Percentiles rank a stretch among this genome's conserved stretches.
phyloP scores from a whole-genome alignment of 92 coral and sea anemone species.

The Bergia puertoricense region DNA sequence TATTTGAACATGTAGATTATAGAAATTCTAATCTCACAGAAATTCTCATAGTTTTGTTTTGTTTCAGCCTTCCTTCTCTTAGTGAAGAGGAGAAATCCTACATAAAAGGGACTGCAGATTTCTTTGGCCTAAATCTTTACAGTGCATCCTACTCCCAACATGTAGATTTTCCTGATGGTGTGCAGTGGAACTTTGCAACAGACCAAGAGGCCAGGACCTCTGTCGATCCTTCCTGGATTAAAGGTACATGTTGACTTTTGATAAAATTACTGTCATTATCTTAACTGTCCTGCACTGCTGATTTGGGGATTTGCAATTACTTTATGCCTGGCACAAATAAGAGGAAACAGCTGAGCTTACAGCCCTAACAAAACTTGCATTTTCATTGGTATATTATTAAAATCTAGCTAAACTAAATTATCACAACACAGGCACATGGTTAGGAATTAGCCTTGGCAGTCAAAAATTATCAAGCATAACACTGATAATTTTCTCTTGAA shows the following conservation, averaged over 20 bases:
- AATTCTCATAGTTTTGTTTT: background rate
- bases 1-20: background rate
- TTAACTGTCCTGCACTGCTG: no score
- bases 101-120: constrained; percentile 86
- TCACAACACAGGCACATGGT: no score
- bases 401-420: no score
- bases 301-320: no score
- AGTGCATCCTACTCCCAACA: constrained; percentile 70
- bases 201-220: constrained; percentile 75
- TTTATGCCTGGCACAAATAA: no score
- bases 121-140: constrained; percentile 86
- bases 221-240: constrained; percentile 73
- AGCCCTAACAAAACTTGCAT: no score
- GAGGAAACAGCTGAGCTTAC: no score
- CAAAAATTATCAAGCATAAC: no score
- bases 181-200: constrained; percentile 69
- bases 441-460: no score
- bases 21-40: background rate
- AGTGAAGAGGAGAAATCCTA: constrained; percentile 67
- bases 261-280: no score
- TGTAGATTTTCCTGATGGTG: constrained; percentile 54
- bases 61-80: constrained; percentile 76
- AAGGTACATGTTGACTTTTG: constrained; percentile 50
- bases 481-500: no score
- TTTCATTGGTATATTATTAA: no score